Base-by-base conservation (phyloP, 2,113 vertebrate genomes). In the Hepsetus odoe region DNA sequence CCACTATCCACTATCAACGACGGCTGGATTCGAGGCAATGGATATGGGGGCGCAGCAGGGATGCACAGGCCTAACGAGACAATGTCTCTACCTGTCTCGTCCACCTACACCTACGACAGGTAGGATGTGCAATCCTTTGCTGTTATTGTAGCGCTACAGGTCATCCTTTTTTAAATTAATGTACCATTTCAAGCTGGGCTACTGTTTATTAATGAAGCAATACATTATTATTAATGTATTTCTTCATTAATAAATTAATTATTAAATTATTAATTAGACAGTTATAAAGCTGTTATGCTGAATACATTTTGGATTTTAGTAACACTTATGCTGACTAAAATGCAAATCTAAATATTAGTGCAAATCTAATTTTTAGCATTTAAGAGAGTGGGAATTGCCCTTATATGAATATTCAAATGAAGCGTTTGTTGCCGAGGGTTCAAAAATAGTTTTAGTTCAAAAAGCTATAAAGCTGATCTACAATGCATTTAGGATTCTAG, bases 31-130 rank as follows among this genome's bases (percentile, higher is more conserved):
- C 90, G 90, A 75, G 93, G 93, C 86, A 93, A 92, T 77, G 90
- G 91, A 67, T 95, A 93, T 70, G 93, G 94, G 69, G 94, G 97
- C 0, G 87, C 93, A 6, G 40, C 86, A 13, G 71, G 92, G 66
- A 87, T 91, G 87, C 86, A 81, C 88, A 84, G 94, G 88, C 88
- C 88, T 49, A 85, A 88, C 56, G 89, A 96, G 78, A 93, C 88
- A 74, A 92, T 91, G 80, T 80, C 93, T 8, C 76, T 28, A 1
- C 67, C 44, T 0, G 38, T 56, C 22, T 42, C 92, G 74, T 80
- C 94, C 4, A 74, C 90, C 65, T 98, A 95, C 89, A 92, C 90
- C 85, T 97, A 92, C 84, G 88, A 92, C 84, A 95, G 96, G 98
- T 99, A 96, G 89, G 93, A 84, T 30, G 8, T 20, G 30, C 16